Percentiles rank a stretch among this genome's conserved stretches.
Conservation (phyloP, 2,113 vertebrate species). For the Lipophrys pholis region DNA sequence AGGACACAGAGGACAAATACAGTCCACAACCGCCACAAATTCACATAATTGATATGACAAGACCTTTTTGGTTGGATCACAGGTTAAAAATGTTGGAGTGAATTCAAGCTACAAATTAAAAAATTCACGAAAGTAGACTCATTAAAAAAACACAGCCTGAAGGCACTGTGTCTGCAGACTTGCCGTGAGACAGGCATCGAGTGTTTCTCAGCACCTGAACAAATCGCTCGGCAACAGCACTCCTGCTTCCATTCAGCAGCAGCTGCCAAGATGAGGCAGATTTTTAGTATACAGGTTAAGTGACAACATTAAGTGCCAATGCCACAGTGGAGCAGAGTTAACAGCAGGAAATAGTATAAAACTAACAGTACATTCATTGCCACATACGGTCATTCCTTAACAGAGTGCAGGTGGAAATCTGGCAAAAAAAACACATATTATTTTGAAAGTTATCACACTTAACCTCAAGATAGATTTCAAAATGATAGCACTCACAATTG, state of each 20-base stretch:
- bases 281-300: slow-evolving; percentile 6
- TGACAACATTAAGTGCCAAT: not conserved
- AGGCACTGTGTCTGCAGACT: slow-evolving; percentile 6
- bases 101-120: slow-evolving; percentile 1
- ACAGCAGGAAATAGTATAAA: not conserved
- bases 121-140: slow-evolving; percentile 6
- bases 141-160: slow-evolving; percentile 10
- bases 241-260: slow-evolving; percentile 1
- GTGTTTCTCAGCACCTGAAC: slow-evolving; percentile 19
- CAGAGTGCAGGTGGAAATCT: too few relatives aligned
- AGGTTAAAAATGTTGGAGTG: not conserved
- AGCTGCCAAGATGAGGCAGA: slow-evolving; percentile 22
- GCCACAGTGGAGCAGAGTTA: not conserved
- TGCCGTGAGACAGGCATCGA: slow-evolving; percentile 3
- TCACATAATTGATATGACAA: not conserved
- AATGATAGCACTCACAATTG: slow-evolving; percentile 16
- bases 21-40: not conserved
- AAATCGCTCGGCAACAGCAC: slow-evolving; percentile 15
- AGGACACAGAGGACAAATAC: not conserved
- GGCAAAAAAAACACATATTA: too few relatives aligned
- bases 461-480: slow-evolving; percentile 8
- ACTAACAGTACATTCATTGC: not conserved
- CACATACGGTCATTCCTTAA: not conserved
- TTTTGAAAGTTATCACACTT: not conserved
- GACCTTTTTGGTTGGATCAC: not conserved